A percentile compares a stretch with the other conserved stretches of the same genome.
Evolutionary conservation across 1,140 invertebrate species (phyloP).

Genomic region (Hydropsyche tenuis): DNA sequence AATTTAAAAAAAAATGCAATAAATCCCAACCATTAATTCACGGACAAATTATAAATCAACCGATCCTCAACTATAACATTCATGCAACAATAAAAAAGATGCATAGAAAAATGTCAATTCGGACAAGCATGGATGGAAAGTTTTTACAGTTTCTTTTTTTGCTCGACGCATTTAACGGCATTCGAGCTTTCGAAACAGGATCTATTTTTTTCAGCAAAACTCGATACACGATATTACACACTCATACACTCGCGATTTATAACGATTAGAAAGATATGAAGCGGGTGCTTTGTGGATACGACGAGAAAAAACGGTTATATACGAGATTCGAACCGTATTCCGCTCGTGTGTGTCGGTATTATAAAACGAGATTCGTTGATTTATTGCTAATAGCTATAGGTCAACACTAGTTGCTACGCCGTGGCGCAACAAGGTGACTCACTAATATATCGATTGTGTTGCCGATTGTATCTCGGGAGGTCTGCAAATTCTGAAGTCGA

Average conservation of each 20-base stretch:
- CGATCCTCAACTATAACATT: too few relatives aligned
- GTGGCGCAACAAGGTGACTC: slow-evolving; percentile 31
- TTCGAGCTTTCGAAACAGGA: slow-evolving; percentile 22
- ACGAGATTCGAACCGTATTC: too few relatives aligned
- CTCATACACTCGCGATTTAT: not conserved
- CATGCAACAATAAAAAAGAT: too few relatives aligned
- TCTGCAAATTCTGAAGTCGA: not conserved
- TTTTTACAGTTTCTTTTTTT: slow-evolving; percentile 2
- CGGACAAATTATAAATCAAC: too few relatives aligned
- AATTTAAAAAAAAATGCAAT: too few relatives aligned
- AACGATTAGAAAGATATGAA: slow-evolving; percentile 10
- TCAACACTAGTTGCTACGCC: slow-evolving; percentile 21
- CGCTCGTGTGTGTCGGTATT: not conserved
- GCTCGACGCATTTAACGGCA: not conserved
- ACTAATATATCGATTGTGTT: slow-evolving; percentile 21
- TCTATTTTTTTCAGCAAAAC: slow-evolving; percentile 13
- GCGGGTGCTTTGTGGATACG: too few relatives aligned
- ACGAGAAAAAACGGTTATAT: too few relatives aligned
- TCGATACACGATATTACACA: not conserved
- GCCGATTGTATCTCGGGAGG: not conserved
- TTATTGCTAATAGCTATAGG: slow-evolving; percentile 37
- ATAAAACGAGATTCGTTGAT: slow-evolving; percentile 33
- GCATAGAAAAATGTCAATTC: too few relatives aligned
- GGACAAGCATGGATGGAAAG: not conserved
- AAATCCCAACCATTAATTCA: too few relatives aligned